Evolutionary conservation across 1,140 invertebrate genomes (phyloP).

Genomic region (Telenomus remus): DNA sequence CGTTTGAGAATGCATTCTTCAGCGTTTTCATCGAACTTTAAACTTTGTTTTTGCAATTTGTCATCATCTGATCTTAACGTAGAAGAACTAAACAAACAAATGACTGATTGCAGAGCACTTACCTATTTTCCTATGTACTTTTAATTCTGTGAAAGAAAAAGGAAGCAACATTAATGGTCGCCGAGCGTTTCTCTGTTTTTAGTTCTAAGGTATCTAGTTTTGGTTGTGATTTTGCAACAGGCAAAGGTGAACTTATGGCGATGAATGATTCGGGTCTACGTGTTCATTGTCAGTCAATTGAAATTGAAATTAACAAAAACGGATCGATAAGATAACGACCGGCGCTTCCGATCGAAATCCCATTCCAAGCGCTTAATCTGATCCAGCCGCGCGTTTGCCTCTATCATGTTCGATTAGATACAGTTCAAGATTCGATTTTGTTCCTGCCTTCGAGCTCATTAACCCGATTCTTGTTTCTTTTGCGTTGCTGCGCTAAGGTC

Average conservation of each 20-base stretch:
- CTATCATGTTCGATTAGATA: slow-evolving; percentile 39
- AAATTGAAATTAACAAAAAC: slow-evolving; percentile 20
- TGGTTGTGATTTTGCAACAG: slow-evolving; percentile 32
- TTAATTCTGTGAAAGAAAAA: slow-evolving; percentile 61
- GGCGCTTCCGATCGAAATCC: slow-evolving; percentile 18
- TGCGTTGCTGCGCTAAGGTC: slow-evolving; percentile 10
- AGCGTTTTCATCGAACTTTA: neutral
- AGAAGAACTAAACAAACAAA: slow-evolving; percentile 59
- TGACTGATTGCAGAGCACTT: slow-evolving; percentile 56
- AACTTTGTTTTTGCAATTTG: slow-evolving; percentile 14
- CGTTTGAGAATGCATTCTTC: neutral
- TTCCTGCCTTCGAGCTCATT: slow-evolving; percentile 16
- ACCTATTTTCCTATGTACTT: slow-evolving; percentile 57
- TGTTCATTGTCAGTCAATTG: slow-evolving; percentile 16
- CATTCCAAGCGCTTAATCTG: slow-evolving; percentile 31
- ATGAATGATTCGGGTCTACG: slow-evolving; percentile 34
- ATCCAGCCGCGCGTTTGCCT: slow-evolving; percentile 15
- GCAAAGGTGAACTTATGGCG: slow-evolving; percentile 43
- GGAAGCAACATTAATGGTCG: slow-evolving; percentile 58
- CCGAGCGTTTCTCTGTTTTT: slow-evolving; percentile 59
- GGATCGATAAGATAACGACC: slow-evolving; percentile 44
- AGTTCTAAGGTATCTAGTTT: slow-evolving; percentile 50
- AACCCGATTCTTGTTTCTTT: slow-evolving; percentile 2
- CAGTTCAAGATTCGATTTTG: slow-evolving; percentile 17
- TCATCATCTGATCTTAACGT: slow-evolving; percentile 58